These are phyloP conservation scores for Maniola jurtina DNA, from an alignment of 1,140 invertebrate genomes.

Conservation along the genomic window DNA sequence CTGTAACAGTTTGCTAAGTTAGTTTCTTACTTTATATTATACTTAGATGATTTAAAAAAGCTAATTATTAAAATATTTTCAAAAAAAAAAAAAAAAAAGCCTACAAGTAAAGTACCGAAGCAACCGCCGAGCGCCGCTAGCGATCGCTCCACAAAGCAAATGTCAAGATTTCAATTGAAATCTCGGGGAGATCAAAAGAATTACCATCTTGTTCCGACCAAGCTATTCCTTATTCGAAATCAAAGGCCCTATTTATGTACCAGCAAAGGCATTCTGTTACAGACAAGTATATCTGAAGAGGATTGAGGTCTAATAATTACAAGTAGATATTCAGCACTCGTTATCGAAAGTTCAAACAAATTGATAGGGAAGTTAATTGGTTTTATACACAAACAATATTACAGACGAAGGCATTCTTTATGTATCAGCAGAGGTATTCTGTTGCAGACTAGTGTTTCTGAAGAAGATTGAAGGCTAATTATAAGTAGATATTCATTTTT, in stretches of 20 bases:
- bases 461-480: neutral
- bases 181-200: conserved; percentile 36
- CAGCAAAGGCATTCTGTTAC: conserved; percentile 27
- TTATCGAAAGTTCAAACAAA: conserved; percentile 23
- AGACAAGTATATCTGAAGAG: conserved; percentile 10
- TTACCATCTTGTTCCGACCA: conserved; percentile 34
- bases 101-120: conserved; percentile 7
- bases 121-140: conserved; percentile 22
- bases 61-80: conserved; percentile 5
- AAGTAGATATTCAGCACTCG: neutral
- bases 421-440: conserved; percentile 28
- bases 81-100: conserved; percentile 2
- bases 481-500: neutral
- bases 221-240: conserved; percentile 33
- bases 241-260: conserved; percentile 32
- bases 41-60: neutral
- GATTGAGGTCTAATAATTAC: neutral
- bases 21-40: neutral
- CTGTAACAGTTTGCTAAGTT: too few species aligned
- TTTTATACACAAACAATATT: neutral
- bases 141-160: conserved; percentile 26
- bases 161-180: conserved; percentile 39
- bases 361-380: conserved; percentile 4
- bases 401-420: conserved; percentile 28
- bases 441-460: conserved; percentile 8